Base-by-base conservation (phyloP, 2,888 invertebrate species). In the Cerastis rubricosa region DNA sequence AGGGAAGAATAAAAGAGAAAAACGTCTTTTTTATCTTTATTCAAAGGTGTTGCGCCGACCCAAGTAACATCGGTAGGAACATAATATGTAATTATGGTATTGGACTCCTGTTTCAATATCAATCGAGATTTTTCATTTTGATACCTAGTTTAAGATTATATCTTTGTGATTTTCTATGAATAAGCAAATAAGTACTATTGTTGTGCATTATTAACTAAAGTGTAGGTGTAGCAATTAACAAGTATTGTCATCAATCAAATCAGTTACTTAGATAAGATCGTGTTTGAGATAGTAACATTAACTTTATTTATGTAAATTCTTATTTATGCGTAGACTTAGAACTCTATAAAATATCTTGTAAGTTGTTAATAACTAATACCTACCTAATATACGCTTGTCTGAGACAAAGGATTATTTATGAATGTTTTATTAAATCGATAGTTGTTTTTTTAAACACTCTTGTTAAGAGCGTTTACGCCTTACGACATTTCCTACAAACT, bases 171-270 rank as follows among this genome's bases (percentile, higher is more conserved):
- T 74, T 80, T 49, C n/a, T n/a, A 40, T 40, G 7, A 57, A 43
- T 29, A 19, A 2, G 29, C 19, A 49, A 14, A 3, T 47, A 29
- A 14, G 1, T 45, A 71, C 19, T 9, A 72, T 43, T 43, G 6
- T 65, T 70, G 7, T 43, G 45, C 17, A 65, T 81, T 59, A 47
- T 7, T 74, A 45, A 65, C 74, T 67, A 29, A 74, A 40, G 25
- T 51, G 82, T 54, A 79, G 67, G 68, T 78, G 78, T 64, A 66
- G 63, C 35, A n/a, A 45, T 51, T 70, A 70, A 68, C 63, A 84
- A 70, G 66, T 35, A 74, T 40, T 49, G 66, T 84, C 78, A 59
- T 84, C 71, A 83, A 78, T 84, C 83, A 85, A 65, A 83, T 85
- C 78, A 49, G 40, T 63, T 49, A 63, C 8, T 57, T 2, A 49